Percentiles rank a stretch among this genome's conserved stretches.
phyloP scores from a whole-genome alignment of 2,797 vertebrate species.

The Acomys russatus region DNA sequence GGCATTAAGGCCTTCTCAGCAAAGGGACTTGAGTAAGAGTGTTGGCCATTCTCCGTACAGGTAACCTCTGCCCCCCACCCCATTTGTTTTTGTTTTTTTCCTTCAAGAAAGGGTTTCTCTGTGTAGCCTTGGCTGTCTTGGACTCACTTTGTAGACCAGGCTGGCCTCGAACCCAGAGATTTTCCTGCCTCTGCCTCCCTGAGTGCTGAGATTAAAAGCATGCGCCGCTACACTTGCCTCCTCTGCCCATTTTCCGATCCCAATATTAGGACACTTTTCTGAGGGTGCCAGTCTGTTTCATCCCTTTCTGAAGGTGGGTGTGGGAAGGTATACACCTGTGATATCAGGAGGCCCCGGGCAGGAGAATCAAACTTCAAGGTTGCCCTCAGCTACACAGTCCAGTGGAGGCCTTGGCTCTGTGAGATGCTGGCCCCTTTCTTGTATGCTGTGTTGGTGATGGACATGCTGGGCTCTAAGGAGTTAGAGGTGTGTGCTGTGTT shows the following conservation, averaged over 20 bases:
- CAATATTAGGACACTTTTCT: neutral
- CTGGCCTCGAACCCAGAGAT: too few species aligned
- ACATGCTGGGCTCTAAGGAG: neutral
- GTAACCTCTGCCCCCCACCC: neutral
- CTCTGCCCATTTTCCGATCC: conserved; percentile 25
- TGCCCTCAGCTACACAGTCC: neutral
- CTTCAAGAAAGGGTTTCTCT: too few species aligned
- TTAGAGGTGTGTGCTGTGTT: neutral
- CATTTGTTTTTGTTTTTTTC: too few species aligned
- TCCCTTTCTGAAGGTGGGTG: neutral
- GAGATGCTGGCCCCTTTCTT: neutral
- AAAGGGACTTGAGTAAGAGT: neutral
- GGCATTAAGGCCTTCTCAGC: neutral
- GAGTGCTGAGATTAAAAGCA: too few species aligned
- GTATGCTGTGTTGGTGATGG: neutral
- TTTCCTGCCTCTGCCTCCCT: too few species aligned
- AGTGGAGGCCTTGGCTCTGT: neutral
- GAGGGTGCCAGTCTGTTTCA: neutral
- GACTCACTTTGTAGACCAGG: too few species aligned
- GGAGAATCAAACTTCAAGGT: neutral
- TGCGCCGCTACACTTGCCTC: too few species aligned
- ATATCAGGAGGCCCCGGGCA: neutral
- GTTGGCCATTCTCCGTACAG: neutral
- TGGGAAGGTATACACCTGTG: neutral
- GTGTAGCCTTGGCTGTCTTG: too few species aligned